phyloP scores from a whole-genome alignment of 2,113 vertebrate species.

The Bos javanicus region DNA sequence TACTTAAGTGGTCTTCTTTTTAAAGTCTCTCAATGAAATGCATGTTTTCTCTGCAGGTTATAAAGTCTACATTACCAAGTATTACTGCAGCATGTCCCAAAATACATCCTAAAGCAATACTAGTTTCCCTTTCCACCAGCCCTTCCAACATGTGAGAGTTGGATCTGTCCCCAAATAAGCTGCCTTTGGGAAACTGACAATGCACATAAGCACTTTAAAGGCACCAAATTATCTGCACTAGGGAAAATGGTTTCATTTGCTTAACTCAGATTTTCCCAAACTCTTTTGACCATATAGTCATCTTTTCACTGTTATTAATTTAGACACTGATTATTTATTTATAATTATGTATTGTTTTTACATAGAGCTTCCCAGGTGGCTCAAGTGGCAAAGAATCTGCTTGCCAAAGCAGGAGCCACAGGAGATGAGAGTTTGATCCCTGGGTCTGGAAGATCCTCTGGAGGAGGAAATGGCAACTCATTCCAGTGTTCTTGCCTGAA shows the following conservation, averaged over 20 bases:
- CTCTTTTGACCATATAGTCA: not conserved
- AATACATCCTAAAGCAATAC: not conserved
- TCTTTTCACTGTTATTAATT: not conserved
- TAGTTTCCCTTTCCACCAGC: not conserved
- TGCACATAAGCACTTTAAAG: constrained; percentile 8
- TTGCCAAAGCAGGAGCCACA: not conserved
- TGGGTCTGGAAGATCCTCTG: not conserved
- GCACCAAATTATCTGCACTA: not conserved
- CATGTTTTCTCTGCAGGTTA: not conserved
- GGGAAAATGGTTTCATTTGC: not conserved
- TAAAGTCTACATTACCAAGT: not conserved
- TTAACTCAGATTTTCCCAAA: not conserved
- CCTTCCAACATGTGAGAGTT: not conserved
- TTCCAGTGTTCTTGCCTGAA: not conserved
- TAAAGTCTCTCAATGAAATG: not conserved
- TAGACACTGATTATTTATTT: not conserved
- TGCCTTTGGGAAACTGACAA: not conserved
- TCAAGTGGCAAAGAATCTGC: not conserved
- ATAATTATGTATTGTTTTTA: not conserved
- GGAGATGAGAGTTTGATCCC: not conserved
- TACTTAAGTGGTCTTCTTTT: not conserved
- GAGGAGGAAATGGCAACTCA: not conserved
- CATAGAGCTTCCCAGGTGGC: not conserved
- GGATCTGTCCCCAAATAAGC: not conserved
- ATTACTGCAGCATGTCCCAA: not conserved